phyloP scores from a whole-genome alignment of 1,140 invertebrate species.

The Heliconius nattereri region DNA sequence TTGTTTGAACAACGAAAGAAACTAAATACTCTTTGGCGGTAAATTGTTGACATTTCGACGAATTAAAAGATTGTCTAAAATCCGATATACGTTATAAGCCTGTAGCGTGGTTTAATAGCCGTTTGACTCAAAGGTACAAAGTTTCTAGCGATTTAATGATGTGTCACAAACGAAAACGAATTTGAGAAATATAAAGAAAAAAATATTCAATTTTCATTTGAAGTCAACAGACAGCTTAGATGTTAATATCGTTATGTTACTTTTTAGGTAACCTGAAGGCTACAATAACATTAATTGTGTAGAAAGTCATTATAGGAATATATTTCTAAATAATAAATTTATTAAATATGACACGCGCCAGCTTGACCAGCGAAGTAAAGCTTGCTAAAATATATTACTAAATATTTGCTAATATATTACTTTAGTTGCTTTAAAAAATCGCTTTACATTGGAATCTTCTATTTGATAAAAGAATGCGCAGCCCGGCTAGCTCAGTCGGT shows the following conservation, averaged over 20 bases:
- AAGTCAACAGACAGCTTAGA: neutral
- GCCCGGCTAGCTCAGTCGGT: slow-evolving; percentile 11
- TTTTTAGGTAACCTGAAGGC: no score
- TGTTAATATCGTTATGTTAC: neutral
- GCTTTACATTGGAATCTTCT: neutral
- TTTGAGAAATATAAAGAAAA: neutral
- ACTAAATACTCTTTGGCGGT: neutral
- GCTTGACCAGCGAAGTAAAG: no score
- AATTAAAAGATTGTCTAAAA: neutral
- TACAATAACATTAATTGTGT: no score
- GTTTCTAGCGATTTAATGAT: neutral
- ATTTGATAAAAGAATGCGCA: neutral
- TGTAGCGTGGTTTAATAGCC: slow-evolving; percentile 2
- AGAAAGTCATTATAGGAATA: no score
- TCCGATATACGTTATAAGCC: neutral
- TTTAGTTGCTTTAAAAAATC: no score
- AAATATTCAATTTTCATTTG: neutral
- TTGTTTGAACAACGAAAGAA: neutral
- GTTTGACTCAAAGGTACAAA: neutral
- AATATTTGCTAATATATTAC: no score
- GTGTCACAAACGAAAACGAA: neutral
- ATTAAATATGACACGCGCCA: no score
- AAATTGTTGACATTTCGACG: neutral
- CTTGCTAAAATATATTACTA: no score
- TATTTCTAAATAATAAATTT: no score